Evolutionary conservation across 2,888 invertebrate species (phyloP).

Genomic region (Lasioglossum figueresi): DNA sequence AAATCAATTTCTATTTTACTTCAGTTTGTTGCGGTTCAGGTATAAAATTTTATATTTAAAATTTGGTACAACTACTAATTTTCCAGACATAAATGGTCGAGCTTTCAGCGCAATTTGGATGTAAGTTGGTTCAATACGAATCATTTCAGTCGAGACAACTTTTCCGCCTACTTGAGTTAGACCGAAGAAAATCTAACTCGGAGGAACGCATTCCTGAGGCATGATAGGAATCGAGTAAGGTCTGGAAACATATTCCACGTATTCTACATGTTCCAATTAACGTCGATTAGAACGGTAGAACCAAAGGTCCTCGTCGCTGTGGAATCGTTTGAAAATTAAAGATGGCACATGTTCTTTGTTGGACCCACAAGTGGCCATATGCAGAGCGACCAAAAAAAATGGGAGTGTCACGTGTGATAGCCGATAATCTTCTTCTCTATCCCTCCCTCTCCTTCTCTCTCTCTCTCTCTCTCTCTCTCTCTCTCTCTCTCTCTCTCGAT

Average conservation of each 20-base stretch:
- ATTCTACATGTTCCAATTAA: constrained; percentile 25
- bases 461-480: not conserved
- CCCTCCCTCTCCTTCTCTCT: too few relatives aligned
- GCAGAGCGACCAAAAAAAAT: constrained; percentile 8
- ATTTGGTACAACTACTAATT: too few relatives aligned
- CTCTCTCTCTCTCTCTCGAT: not conserved
- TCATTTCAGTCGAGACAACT: not conserved
- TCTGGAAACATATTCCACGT: constrained; percentile 8
- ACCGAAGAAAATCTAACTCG: not conserved
- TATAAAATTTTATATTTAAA: too few relatives aligned
- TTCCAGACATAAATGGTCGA: not conserved
- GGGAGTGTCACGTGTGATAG: constrained; percentile 19
- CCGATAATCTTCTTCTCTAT: constrained; percentile 19
- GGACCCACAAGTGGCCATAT: not conserved
- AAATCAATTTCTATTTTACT: too few relatives aligned
- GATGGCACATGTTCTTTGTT: constrained; percentile 14
- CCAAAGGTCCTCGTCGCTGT: not conserved
- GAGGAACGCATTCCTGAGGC: not conserved
- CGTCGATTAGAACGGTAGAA: constrained; percentile 11
- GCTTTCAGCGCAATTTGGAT: not conserved
- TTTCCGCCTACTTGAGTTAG: not conserved
- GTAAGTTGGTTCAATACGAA: not conserved
- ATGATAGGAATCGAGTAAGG: constrained; percentile 1
- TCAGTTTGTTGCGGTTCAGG: too few relatives aligned
- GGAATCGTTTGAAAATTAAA: constrained; percentile 22